Evolutionary conservation across 2,113 vertebrate species (phyloP).

Genomic region (Prochilodus magdalenae): DNA sequence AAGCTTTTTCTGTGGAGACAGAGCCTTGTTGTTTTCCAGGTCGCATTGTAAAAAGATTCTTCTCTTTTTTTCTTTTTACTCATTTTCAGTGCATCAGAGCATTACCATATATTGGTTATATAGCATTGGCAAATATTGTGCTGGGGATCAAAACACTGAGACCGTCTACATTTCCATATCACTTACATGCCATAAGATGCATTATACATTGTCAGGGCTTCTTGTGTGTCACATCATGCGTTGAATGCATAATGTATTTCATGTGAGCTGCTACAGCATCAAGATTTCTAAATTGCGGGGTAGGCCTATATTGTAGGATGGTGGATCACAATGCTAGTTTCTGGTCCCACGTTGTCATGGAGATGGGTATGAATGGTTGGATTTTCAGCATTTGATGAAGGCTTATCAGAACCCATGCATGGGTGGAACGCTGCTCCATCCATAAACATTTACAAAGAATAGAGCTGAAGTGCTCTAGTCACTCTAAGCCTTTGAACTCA

Average conservation of each 20-base stretch:
- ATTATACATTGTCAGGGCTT: constrained; percentile 15
- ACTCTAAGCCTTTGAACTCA: neutral
- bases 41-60: neutral
- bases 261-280: constrained; percentile 12
- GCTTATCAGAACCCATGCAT: constrained; percentile 37
- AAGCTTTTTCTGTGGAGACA: neutral
- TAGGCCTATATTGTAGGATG: constrained; percentile 46
- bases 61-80: neutral
- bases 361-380: constrained; percentile 57
- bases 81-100: neutral
- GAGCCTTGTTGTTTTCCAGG: neutral
- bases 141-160: neutral
- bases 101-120: neutral
- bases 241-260: constrained; percentile 46
- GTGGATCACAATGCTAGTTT: constrained; percentile 50
- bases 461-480: constrained; percentile 5
- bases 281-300: constrained; percentile 25
- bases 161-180: constrained; percentile 12
- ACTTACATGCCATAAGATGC: constrained; percentile 2
- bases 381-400: constrained; percentile 57
- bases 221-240: neutral
- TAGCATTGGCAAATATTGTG: neutral
- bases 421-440: constrained; percentile 3
- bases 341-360: constrained; percentile 65
- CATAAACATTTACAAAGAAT: constrained; percentile 30